Percentiles rank a stretch among this genome's conserved stretches.
Conservation (phyloP, 2,113 vertebrate genomes). For the Bos taurus region DNA sequence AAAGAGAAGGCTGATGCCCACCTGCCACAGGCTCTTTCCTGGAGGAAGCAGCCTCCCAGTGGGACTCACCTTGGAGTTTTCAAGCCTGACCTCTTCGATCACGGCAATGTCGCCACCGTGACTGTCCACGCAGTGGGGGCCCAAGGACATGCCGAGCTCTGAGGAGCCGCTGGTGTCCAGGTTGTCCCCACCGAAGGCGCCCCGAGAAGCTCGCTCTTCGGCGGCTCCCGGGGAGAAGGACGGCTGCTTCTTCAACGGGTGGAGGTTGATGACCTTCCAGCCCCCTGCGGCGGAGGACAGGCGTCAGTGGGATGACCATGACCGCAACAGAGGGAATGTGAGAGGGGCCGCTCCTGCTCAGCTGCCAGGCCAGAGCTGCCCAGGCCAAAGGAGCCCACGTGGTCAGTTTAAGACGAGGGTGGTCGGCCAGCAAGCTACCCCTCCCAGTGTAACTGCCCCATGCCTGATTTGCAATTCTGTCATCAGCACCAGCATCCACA, state of each 20-base stretch:
- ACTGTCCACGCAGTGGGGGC: background rate
- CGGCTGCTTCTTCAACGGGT: constrained; percentile 63
- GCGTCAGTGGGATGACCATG: rapidly evolving
- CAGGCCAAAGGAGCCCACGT: rapidly evolving
- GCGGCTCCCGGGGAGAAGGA: background rate
- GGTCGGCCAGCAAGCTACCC: background rate
- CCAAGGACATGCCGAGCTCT: background rate
- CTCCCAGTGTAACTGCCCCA: rapidly evolving
- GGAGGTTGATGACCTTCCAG: constrained; percentile 62
- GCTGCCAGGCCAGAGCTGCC: background rate
- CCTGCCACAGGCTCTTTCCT: background rate
- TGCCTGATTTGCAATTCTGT: background rate
- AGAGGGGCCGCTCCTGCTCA: background rate
- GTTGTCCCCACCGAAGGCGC: background rate
- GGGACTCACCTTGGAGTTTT: constrained; percentile 78
- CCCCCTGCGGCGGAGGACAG: constrained; percentile 27
- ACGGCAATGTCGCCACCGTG: constrained; percentile 73
- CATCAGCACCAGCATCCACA: background rate
- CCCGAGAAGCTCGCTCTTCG: constrained; percentile 61
- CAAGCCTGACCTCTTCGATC: constrained; percentile 82
- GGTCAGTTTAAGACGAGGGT: background rate
- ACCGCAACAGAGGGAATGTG: too few relatives aligned
- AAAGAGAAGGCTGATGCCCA: rapidly evolving
- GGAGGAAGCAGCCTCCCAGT: rapidly evolving
- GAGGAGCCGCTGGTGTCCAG: constrained; percentile 52